Evolutionary conservation across 2,888 invertebrate genomes (phyloP).

Genomic region (Apamea crenata): DNA sequence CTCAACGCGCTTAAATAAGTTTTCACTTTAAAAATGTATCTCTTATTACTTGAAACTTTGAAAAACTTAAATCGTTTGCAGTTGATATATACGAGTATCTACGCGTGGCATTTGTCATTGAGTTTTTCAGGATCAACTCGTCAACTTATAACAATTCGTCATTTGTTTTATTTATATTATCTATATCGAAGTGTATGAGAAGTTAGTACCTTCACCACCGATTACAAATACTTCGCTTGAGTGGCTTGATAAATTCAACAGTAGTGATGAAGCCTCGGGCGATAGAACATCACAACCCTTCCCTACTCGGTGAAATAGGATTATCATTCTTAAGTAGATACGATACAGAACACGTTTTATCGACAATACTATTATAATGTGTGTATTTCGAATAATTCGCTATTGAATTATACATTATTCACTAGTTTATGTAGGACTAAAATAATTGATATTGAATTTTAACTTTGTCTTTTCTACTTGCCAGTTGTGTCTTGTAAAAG

Average conservation of each 20-base stretch:
- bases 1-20: neutral
- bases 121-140: neutral
- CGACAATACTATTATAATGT: slow-evolving; percentile 50
- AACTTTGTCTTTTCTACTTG: neutral
- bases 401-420: slow-evolving; percentile 51
- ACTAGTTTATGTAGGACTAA: slow-evolving; percentile 34
- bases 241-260: slow-evolving; percentile 75
- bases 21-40: neutral
- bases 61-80: neutral
- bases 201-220: slow-evolving; percentile 43
- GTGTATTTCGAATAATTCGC: slow-evolving; percentile 41
- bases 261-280: slow-evolving; percentile 75
- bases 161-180: neutral
- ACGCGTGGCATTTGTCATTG: too few species aligned
- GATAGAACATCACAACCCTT: slow-evolving; percentile 69
- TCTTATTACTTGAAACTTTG: neutral
- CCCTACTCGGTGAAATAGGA: slow-evolving; percentile 75
- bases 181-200: slow-evolving; percentile 22
- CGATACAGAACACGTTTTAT: slow-evolving; percentile 57
- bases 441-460: slow-evolving; percentile 24
- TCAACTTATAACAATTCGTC: neutral
- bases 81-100: neutral
- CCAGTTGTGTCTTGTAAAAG: neutral
- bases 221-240: slow-evolving; percentile 73
- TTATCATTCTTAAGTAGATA: slow-evolving; percentile 70